Conservation (phyloP, 2,888 invertebrate genomes). For the Notodonta dromedarius region DNA sequence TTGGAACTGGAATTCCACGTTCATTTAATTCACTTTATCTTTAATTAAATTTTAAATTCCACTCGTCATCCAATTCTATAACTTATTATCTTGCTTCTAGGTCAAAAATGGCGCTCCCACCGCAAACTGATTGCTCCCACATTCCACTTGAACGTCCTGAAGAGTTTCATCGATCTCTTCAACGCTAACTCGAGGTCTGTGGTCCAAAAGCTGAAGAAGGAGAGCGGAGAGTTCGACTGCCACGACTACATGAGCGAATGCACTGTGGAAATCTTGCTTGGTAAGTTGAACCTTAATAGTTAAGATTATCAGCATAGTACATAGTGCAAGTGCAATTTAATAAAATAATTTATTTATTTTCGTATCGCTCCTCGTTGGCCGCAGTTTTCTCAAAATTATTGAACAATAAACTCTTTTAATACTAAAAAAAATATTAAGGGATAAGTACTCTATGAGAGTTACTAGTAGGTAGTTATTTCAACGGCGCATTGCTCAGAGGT, state of each 20-base stretch:
- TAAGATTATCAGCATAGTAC: too few species aligned
- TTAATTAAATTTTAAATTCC: too few species aligned
- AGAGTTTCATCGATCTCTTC: slow-evolving; percentile 93
- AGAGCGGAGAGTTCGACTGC: slow-evolving; percentile 89
- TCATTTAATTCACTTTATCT: too few species aligned
- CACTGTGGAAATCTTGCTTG: slow-evolving; percentile 91
- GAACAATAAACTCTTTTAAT: too few species aligned
- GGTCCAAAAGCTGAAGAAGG: slow-evolving; percentile 88
- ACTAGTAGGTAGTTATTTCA: too few species aligned
- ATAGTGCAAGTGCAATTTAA: too few species aligned
- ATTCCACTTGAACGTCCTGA: slow-evolving; percentile 94
- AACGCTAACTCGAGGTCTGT: slow-evolving; percentile 92
- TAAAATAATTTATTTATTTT: too few species aligned
- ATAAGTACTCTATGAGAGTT: too few species aligned
- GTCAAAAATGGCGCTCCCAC: slow-evolving; percentile 93
- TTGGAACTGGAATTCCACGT: not conserved
- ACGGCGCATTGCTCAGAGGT: too few species aligned
- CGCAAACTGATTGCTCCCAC: slow-evolving; percentile 94
- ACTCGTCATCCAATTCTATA: not conserved
- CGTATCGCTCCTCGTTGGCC: too few species aligned
- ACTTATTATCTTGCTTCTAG: slow-evolving; percentile 59
- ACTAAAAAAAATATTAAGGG: too few species aligned
- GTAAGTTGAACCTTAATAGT: slow-evolving; percentile 66
- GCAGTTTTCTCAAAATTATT: too few species aligned
- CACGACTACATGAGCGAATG: slow-evolving; percentile 94